Evolutionary conservation across 1,140 invertebrate species (phyloP), one percentile per base, ranked within the genome.

Genomic region (Apis laboriosa): DNA sequence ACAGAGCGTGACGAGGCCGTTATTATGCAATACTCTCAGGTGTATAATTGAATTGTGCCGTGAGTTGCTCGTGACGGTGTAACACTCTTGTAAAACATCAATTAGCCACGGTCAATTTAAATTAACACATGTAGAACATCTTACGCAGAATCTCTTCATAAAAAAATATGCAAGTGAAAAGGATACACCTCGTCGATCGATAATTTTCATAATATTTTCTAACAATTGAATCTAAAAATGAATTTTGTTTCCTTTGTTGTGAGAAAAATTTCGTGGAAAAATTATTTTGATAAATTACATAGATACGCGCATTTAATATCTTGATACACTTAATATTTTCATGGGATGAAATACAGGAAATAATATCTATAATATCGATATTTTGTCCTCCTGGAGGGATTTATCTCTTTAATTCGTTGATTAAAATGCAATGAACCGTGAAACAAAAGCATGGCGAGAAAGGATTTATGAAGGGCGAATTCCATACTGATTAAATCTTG

Each of bases 11-110:
- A 75, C 60, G 67, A 24, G 24, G 34, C 34, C 55, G 70, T 24
- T 53, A 76, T 86, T 77, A 75, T 56, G 49, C 49, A 87, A 87
- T 61, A 63, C 43, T 73, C 67, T 55, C 58, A 28, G 63, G n/a
- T 53, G 60, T 21, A 67, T 87, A 87, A 87, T 87, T 80, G 73
- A 81, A 64, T 87, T 70, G 71, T 63, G 55, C 53, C 53, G 24
- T 66, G 24, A 24, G 56, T 64, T 55, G 71, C n/a, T 34, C 56
- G 49, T 19, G 55, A 17, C 28, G 13, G 19, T 51, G 68, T 60
- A 87, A 84, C 17, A 78, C 43, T 72, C 51, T 51, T 49, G 28
- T 55, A 67, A 78, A 68, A 72, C 61, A 3, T 58, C 84, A 73
- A 85, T 84, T 86, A 84, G 24, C 60, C 77, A 86, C 61, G 75